Base-by-base conservation (phyloP, 2,797 vertebrate genomes). In the Benthosema pterotum region DNA sequence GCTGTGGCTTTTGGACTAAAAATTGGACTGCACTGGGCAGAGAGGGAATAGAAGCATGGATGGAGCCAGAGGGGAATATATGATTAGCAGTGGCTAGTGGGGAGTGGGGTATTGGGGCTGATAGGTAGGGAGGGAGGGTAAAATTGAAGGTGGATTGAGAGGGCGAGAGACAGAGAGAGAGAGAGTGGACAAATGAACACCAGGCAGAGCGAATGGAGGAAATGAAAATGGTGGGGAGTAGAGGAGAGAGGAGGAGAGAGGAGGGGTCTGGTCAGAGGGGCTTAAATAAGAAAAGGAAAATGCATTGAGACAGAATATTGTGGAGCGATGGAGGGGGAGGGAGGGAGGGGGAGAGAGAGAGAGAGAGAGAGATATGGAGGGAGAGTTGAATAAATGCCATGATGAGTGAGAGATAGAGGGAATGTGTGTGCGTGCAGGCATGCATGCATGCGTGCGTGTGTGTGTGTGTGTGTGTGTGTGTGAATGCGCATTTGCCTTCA, bases 201-300 rank as follows among this genome's bases (percentile, higher is more conserved):
- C 47, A 65, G 68, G 69, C 42, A 51, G 62, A 55, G 56, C 62
- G 60, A 65, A 51, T 14, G 42, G n/a, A 63, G 63, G 38, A 73
- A 73, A 76, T 54, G 17, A 7, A 28, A 11, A 15, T 1, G 22
- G 12, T 19, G 14, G 14, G 50, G 49, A 53, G 43, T 16, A 22
- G 43, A 50, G 50, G 67, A 59, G 53, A 45, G 52, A 43, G 19
- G 3, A 6, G 4, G 52, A 13, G 32, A n/a, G 50, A 2, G 50
- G 60, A 53, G 48, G 22, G 22, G 22, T 22, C 22, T 22, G 22
- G 22, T 22, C 22, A 4, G 22, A 22, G 50, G 56, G 56, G 63
- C 63, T 63, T 50, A 79, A 84, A 83, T 63, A 60, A 71, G 70
- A 71, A 56, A 65, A 52, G 56, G 45, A 54, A 82, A 78, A 80